Base-by-base conservation (phyloP, 2,888 invertebrate genomes). In the Sarcophaga rosellei region DNA sequence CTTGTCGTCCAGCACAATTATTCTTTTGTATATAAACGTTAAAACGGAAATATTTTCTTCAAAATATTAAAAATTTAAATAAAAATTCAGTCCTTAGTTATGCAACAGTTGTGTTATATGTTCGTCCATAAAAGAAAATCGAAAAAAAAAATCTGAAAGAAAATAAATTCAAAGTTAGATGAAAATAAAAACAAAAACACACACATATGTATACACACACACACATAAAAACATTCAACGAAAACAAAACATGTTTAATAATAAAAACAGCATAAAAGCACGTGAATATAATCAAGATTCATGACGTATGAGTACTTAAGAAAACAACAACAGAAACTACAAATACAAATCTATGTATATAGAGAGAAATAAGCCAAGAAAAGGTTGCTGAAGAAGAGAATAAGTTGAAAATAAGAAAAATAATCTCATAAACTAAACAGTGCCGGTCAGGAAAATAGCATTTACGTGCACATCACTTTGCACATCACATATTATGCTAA, bases 31-130 rank as follows among this genome's bases (percentile, higher is more conserved):
- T 35, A 10, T 10, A 35, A 35, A 35, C 35, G 4, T 35, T 35
- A 35, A 35, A 35, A 35, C 35, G 35, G 35, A 35, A 10, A 8
- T 0, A 35, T 35, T 35, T 35, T 35, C 0, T 8, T 2, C 1
- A 35, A 35, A 35, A 35, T 35, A 35, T 35, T 35, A 35, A 35
- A 2, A 35, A 35, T 35, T 35, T 35, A 10, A 35, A 35, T 8
- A 35, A 35, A 10, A 10, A 35, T 8, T 35, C 10, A 35, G 35
- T 2, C 35, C n/a, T 59, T 23, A 61, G 59, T 61, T 75, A 75
- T 72, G 86, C 86, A 86, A 83, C 86, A 86, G 86, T 86, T 85
- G 82, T 79, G 59, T 61, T 35, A 0, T 10, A 35, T 4, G 4
- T 25, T 4, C 35, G 35, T 35, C 8, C 35, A 35, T 2, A 35